phyloP scores from a whole-genome alignment of 2,888 invertebrate genomes.

The Cosmia trapezina region DNA sequence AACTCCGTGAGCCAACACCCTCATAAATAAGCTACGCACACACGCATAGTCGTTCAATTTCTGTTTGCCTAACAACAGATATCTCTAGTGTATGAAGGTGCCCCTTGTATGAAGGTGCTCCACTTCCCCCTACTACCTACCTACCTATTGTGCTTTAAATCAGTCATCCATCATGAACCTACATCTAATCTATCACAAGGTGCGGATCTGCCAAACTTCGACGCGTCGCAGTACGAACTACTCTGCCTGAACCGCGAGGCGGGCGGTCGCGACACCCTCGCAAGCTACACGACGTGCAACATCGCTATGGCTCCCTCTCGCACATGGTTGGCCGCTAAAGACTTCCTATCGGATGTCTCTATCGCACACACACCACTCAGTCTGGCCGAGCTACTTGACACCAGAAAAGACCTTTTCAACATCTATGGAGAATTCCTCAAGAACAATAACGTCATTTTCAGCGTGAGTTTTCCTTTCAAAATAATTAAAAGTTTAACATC shows the following conservation, averaged over 20 bases:
- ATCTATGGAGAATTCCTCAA: slow-evolving; percentile 91
- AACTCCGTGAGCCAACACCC: too few species aligned
- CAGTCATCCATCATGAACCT: neutral
- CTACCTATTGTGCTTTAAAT: neutral
- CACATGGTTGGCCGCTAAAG: slow-evolving; percentile 87
- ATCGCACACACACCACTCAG: slow-evolving; percentile 92
- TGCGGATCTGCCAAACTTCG: slow-evolving; percentile 89
- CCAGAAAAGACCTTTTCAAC: slow-evolving; percentile 91
- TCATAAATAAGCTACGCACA: too few species aligned
- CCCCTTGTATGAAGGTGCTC: too few species aligned
- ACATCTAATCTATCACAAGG: slow-evolving; percentile 80
- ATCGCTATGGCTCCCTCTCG: slow-evolving; percentile 91
- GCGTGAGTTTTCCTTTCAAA: slow-evolving; percentile 75
- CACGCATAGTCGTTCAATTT: too few species aligned
- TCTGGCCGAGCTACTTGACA: slow-evolving; percentile 89
- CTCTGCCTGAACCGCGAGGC: slow-evolving; percentile 90
- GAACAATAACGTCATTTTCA: slow-evolving; percentile 87
- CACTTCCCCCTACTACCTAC: too few species aligned
- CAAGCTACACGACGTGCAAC: slow-evolving; percentile 91
- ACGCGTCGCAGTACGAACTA: slow-evolving; percentile 90
- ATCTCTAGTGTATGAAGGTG: too few species aligned
- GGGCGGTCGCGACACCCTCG: slow-evolving; percentile 89
- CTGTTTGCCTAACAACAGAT: too few species aligned
- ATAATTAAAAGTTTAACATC: slow-evolving; percentile 6
- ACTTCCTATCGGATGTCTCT: slow-evolving; percentile 90